A percentile compares a stretch with the other conserved stretches of the same genome.
Conservation (phyloP, 2,888 invertebrate genomes). For the Anagyrus pseudococci region DNA sequence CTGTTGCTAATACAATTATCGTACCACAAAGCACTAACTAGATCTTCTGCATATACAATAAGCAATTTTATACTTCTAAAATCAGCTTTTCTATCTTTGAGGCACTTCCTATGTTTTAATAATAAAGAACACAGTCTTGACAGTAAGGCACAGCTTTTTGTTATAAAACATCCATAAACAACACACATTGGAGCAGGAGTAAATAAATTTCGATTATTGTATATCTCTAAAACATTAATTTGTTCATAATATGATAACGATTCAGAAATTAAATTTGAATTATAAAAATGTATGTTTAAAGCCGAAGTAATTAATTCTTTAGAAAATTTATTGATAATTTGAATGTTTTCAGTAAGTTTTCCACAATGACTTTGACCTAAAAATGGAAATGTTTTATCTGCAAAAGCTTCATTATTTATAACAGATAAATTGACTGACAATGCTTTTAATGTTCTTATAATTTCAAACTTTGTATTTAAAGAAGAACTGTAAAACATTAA, state of each 20-base stretch:
- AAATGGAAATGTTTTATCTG: conserved; percentile 48
- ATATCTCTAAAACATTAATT: conserved; percentile 18
- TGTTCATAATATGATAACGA: conserved; percentile 54
- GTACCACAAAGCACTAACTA: conserved; percentile 49
- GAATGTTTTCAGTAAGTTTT: conserved; percentile 45
- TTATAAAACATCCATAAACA: conserved; percentile 52
- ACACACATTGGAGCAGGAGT: conserved; percentile 52
- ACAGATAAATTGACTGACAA: conserved; percentile 52
- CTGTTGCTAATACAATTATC: conserved; percentile 43
- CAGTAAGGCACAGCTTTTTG: conserved; percentile 47
- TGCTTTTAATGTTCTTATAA: conserved; percentile 47
- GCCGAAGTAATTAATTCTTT: conserved; percentile 49
- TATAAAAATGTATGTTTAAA: conserved; percentile 47
- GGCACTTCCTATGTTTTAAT: conserved; percentile 42
- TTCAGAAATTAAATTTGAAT: conserved; percentile 47
- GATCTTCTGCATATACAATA: conserved; percentile 45
- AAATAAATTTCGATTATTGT: conserved; percentile 36
- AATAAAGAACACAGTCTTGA: conserved; percentile 53
- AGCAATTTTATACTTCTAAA: conserved; percentile 39
- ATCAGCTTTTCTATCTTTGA: conserved; percentile 33
- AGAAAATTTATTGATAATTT: conserved; percentile 41
- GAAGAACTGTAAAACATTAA: conserved; percentile 52
- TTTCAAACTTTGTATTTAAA: conserved; percentile 49
- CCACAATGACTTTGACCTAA: conserved; percentile 45
- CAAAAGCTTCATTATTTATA: conserved; percentile 42